These are phyloP conservation scores for Slavum lentiscoides DNA, from an alignment of 2,888 invertebrate genomes.

Conservation along the genomic window DNA sequence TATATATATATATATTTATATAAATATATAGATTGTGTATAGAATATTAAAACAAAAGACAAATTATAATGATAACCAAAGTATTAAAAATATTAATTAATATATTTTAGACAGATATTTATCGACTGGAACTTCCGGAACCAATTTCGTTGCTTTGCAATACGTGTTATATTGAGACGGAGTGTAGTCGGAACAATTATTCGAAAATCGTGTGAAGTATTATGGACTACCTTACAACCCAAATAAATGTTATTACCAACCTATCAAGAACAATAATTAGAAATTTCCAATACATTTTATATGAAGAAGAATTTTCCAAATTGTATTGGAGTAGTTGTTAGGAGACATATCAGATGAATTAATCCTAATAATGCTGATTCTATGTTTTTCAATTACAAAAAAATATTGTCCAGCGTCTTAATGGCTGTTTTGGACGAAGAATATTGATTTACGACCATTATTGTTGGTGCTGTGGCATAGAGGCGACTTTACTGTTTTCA, in stretches of 20 bases:
- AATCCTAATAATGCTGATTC: constrained; percentile 23
- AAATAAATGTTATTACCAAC: constrained; percentile 10
- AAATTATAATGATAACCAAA: no score
- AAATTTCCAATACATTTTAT: neutral
- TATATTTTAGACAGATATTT: neutral
- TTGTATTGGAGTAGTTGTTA: constrained; percentile 37
- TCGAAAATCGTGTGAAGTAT: constrained; percentile 7
- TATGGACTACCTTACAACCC: constrained; percentile 17
- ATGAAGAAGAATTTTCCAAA: constrained; percentile 33
- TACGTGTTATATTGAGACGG: constrained; percentile 4
- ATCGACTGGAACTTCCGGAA: no score
- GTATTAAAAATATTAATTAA: neutral
- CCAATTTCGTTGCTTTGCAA: neutral
- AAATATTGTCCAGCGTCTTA: constrained; percentile 18
- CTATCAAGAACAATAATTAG: constrained; percentile 5
- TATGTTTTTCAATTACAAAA: constrained; percentile 43
- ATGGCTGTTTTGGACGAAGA: constrained; percentile 32
- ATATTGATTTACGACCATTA: constrained; percentile 26
- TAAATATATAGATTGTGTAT: no score
- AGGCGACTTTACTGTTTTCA: constrained; percentile 25
- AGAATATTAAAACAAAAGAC: no score
- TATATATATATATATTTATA: no score
- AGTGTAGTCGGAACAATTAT: constrained; percentile 14
- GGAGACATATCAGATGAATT: constrained; percentile 34
- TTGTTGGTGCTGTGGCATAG: constrained; percentile 35